These are phyloP conservation scores for Leucophora obtusa DNA, from an alignment of 2,888 invertebrate genomes.

Conservation along the genomic window DNA sequence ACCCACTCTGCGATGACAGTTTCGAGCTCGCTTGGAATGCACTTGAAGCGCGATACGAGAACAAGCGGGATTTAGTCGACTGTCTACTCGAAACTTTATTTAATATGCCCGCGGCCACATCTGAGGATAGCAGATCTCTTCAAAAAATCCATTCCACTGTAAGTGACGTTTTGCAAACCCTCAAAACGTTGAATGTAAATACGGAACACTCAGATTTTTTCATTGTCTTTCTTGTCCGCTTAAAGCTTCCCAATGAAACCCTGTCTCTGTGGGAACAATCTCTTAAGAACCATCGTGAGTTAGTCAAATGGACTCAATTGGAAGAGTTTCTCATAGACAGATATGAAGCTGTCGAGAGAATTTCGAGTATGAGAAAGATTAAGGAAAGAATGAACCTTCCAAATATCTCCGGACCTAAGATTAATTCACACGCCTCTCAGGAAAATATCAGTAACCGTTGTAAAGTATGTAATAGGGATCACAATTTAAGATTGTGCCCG, in stretches of 20 bases:
- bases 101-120: not conserved
- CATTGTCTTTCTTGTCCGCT: conserved; percentile 14
- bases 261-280: conserved; percentile 15
- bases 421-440: conserved; percentile 6
- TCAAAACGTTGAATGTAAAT: not conserved
- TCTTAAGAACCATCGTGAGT: not conserved
- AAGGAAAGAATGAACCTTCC: not conserved
- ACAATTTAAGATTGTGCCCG: conserved; percentile 1
- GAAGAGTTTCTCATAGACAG: conserved; percentile 26
- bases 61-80: too few species aligned
- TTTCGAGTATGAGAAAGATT: conserved; percentile 1
- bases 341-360: too few species aligned
- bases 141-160: conserved; percentile 15
- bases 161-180: too few species aligned
- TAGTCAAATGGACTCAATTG: conserved; percentile 24
- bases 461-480: conserved; percentile 3
- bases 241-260: conserved; percentile 17
- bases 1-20: too few species aligned
- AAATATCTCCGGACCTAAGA: not conserved
- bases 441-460: conserved; percentile 5
- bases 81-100: too few species aligned
- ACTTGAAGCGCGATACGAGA: too few species aligned
- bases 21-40: too few species aligned
- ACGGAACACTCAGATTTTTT: conserved; percentile 11
- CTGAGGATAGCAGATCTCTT: not conserved